phyloP scores from a whole-genome alignment of 2,797 vertebrate genomes.

The Catamblyrhynchus diadema region DNA sequence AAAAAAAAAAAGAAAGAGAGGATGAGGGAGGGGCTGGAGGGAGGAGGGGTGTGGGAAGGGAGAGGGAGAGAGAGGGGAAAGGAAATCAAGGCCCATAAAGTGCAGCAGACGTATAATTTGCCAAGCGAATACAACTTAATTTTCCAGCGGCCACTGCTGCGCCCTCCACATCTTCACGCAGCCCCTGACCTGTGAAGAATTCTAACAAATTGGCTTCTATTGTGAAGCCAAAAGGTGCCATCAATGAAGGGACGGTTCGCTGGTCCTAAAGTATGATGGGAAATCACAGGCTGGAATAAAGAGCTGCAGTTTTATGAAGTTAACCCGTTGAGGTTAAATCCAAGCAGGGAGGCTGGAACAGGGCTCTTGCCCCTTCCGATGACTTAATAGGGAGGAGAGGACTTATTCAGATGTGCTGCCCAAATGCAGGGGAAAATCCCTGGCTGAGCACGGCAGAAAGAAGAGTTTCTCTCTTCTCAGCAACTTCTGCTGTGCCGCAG shows the following conservation, averaged over 20 bases:
- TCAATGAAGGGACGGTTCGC: conserved; percentile 96
- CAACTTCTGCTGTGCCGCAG: conserved; percentile 5
- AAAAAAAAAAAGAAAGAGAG: conserved; percentile 67
- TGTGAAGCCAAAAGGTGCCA: conserved; percentile 99
- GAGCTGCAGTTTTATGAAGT: conserved; percentile 93
- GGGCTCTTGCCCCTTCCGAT: not conserved
- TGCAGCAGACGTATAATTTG: conserved; percentile 94
- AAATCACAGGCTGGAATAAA: conserved; percentile 90
- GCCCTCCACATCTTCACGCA: conserved; percentile 88
- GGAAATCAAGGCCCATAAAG: conserved; percentile 89
- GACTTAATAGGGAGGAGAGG: not conserved
- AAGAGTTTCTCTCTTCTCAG: not conserved
- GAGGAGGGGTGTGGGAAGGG: not conserved
- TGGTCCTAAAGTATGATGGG: conserved; percentile 98
- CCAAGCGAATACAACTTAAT: conserved; percentile 93
- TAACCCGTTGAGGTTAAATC: conserved; percentile 86
- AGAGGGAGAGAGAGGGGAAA: conserved; percentile 72
- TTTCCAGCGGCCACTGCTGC: conserved; percentile 86
- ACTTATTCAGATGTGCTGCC: not conserved
- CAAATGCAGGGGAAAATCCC: not conserved
- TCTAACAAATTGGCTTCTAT: conserved; percentile 99
- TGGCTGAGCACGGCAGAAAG: not conserved
- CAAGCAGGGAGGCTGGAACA: conserved; percentile 34
- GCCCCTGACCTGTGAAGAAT: conserved; percentile 99
- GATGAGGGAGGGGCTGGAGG: conserved; percentile 42